phyloP scores from a whole-genome alignment of 2,888 invertebrate species.

The Mythimna ferrago region DNA sequence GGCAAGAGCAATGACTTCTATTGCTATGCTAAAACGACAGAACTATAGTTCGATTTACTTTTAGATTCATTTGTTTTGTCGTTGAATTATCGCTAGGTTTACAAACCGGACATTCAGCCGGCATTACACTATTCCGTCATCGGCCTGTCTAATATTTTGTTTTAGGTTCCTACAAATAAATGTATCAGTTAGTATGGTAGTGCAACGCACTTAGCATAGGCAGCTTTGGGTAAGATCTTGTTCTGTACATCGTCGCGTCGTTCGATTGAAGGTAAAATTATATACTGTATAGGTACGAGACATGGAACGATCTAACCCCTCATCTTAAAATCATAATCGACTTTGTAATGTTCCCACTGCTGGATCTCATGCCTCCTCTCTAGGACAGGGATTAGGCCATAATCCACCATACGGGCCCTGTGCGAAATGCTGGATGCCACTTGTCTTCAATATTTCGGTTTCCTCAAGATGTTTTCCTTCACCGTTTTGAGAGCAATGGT shows the following conservation, averaged over 20 bases:
- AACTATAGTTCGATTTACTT: conserved; percentile 11
- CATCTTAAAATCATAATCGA: too few relatives aligned
- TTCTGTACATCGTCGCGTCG: background rate
- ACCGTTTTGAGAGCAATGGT: too few relatives aligned
- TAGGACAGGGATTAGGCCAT: too few relatives aligned
- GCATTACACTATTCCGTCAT: conserved; percentile 26
- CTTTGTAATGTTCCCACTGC: too few relatives aligned
- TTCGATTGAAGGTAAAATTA: background rate
- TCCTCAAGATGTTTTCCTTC: too few relatives aligned
- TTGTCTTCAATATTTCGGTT: too few relatives aligned
- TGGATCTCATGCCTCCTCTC: too few relatives aligned
- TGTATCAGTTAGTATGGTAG: background rate
- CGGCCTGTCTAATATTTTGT: background rate
- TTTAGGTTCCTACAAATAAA: background rate
- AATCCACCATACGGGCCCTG: too few relatives aligned
- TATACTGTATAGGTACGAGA: background rate
- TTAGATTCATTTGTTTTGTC: conserved; percentile 37
- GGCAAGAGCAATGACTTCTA: background rate
- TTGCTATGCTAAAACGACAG: background rate
- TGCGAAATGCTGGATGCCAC: too few relatives aligned
- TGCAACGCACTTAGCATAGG: background rate
- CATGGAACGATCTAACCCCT: background rate
- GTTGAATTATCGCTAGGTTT: conserved; percentile 17
- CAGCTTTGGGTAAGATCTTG: background rate
- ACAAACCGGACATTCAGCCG: conserved; percentile 46